Evolutionary conservation across 2,888 invertebrate species (phyloP).

Genomic region (Portevinia maculata): DNA sequence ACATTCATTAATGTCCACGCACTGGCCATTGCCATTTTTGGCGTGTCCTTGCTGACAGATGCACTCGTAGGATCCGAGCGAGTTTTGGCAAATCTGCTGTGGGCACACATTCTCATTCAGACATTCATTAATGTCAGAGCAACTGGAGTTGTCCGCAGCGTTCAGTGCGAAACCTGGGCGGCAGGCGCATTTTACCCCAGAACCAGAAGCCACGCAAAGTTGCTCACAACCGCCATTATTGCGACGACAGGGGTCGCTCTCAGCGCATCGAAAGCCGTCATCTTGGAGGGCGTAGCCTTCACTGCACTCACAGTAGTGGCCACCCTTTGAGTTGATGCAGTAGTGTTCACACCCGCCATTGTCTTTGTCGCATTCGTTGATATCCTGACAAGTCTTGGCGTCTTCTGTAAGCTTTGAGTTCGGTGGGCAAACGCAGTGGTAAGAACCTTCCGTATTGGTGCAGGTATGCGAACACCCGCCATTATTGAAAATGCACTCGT

Average conservation of each 20-base stretch:
- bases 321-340: conserved; percentile 83
- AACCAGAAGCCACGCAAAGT: conserved; percentile 80
- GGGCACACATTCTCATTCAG: conserved; percentile 83
- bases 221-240: conserved; percentile 83
- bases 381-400: conserved; percentile 82
- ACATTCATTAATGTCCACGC: conserved; percentile 85
- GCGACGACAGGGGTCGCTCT: conserved; percentile 82
- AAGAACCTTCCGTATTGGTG: conserved; percentile 60
- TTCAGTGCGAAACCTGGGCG: conserved; percentile 82
- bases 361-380: conserved; percentile 83
- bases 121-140: conserved; percentile 84
- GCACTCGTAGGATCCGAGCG: conserved; percentile 84
- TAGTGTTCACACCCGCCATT: conserved; percentile 81
- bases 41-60: conserved; percentile 85
- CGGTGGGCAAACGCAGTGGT: conserved; percentile 83
- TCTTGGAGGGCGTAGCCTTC: conserved; percentile 79
- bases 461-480: conserved; percentile 83
- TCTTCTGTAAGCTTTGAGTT: conserved; percentile 82
- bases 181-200: conserved; percentile 80
- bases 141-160: conserved; percentile 77
- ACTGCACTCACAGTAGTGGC: conserved; percentile 84
- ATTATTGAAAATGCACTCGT: conserved; percentile 83
- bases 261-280: conserved; percentile 80
- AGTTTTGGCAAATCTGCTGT: conserved; percentile 83
- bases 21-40: conserved; percentile 83